Evolutionary conservation across 1,140 invertebrate genomes (phyloP).

Genomic region (Eriosoma lanigerum): DNA sequence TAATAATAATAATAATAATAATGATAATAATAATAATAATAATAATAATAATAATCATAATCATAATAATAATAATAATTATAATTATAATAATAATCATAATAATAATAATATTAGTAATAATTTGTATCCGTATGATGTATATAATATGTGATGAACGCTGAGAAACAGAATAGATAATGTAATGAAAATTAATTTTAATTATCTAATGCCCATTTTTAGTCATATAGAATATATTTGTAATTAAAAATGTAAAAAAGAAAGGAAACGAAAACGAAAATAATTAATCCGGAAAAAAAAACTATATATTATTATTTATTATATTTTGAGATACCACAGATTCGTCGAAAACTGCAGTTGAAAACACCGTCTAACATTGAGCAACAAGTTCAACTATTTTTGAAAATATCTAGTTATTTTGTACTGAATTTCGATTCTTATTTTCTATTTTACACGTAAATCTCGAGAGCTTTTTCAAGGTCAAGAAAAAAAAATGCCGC

Average conservation of each 20-base stretch:
- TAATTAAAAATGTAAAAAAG: conserved; percentile 4
- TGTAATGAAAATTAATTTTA: background rate
- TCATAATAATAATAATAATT: conserved; percentile 10
- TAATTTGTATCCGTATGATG: background rate
- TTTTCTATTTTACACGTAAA: conserved; percentile 19
- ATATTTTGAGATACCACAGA: conserved; percentile 9
- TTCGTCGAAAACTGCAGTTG: conserved; percentile 20
- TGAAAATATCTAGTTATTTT: conserved; percentile 33
- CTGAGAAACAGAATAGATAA: conserved; percentile 15
- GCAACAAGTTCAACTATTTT: conserved; percentile 44
- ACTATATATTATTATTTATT: background rate
- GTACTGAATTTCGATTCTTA: conserved; percentile 48
- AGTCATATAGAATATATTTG: conserved; percentile 13
- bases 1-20: conserved; percentile 16
- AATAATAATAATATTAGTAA: conserved; percentile 5
- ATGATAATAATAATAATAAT: background rate
- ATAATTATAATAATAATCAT: background rate
- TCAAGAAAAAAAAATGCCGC: conserved; percentile 24
- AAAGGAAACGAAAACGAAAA: background rate
- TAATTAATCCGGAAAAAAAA: conserved; percentile 7
- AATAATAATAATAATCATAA: conserved; percentile 15
- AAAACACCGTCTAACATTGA: conserved; percentile 37
- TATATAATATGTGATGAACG: background rate
- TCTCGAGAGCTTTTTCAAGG: background rate
- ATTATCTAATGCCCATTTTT: conserved; percentile 42